Conservation (phyloP, 1,140 invertebrate species). For the Camponotus floridanus region DNA sequence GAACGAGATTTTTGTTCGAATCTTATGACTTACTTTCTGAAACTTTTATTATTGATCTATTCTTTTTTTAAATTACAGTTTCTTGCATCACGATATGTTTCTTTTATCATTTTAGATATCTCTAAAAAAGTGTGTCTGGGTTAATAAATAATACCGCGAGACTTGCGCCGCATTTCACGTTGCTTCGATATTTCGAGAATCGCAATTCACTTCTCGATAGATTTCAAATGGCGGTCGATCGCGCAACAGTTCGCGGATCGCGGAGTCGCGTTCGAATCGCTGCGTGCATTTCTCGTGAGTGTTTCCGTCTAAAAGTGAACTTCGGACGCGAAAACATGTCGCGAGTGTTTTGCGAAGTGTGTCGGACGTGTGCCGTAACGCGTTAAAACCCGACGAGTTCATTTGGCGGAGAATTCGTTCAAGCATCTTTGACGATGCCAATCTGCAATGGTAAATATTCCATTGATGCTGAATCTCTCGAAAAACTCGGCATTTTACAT, state of each 20-base stretch:
- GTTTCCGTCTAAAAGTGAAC: not conserved
- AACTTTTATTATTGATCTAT: too few species aligned
- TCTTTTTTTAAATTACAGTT: too few species aligned
- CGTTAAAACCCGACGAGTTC: not conserved
- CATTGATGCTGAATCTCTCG: not conserved
- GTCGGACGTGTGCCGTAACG: not conserved
- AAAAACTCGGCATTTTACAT: not conserved
- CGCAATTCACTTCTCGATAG: not conserved
- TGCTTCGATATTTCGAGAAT: slow-evolving; percentile 7
- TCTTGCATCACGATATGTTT: too few species aligned
- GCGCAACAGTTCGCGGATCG: not conserved
- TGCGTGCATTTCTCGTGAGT: not conserved
- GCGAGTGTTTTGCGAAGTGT: not conserved
- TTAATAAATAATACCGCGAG: too few species aligned
- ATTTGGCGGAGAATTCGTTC: not conserved
- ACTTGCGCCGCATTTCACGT: not conserved
- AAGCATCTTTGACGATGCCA: not conserved
- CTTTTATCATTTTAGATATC: too few species aligned
- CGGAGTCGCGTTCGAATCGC: not conserved
- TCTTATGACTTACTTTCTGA: too few species aligned
- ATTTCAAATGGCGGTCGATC: not conserved
- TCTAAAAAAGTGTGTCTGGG: too few species aligned
- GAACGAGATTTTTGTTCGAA: too few species aligned
- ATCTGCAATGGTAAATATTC: not conserved
- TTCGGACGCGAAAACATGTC: not conserved